Conservation (phyloP, 2,797 vertebrate species). For the Chaunax sp. region DNA sequence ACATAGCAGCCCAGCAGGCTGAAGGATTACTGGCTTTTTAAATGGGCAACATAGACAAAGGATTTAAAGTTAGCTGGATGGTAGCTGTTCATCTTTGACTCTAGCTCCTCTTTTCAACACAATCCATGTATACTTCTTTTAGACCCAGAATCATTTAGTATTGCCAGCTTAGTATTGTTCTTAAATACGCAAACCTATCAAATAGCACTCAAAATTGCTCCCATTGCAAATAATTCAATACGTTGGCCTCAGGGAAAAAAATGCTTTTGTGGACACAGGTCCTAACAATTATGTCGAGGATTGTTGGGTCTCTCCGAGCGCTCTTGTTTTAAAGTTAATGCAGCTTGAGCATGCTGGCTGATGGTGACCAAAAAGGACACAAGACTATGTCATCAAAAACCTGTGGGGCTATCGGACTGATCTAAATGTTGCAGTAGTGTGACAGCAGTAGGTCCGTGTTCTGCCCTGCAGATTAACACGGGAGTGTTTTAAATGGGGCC, state of each 20-base stretch:
- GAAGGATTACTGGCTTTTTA: conserved; percentile 36
- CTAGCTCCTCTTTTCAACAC: neutral
- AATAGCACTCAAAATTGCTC: neutral
- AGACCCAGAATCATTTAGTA: neutral
- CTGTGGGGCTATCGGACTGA: neutral
- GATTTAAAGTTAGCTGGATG: conserved; percentile 43
- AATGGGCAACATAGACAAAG: conserved; percentile 15
- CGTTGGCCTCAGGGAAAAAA: too few species aligned
- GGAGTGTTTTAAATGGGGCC: neutral
- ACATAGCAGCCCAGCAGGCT: conserved; percentile 23
- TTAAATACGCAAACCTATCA: neutral
- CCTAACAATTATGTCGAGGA: too few species aligned
- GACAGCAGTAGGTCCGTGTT: too few species aligned
- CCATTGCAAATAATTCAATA: too few species aligned
- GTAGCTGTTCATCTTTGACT: conserved; percentile 35
- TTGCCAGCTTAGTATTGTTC: neutral
- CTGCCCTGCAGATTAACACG: neutral
- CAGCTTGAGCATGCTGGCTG: neutral
- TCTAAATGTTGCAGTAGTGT: neutral
- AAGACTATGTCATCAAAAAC: conserved; percentile 4
- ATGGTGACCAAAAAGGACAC: too few species aligned
- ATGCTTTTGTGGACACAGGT: too few species aligned
- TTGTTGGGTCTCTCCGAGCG: too few species aligned
- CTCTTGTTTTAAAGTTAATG: neutral
- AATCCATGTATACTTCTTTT: neutral